A percentile compares a stretch with the other conserved stretches of the same genome.
phyloP scores from a whole-genome alignment of 2,113 vertebrate species.

The Diglossa brunneiventris region DNA sequence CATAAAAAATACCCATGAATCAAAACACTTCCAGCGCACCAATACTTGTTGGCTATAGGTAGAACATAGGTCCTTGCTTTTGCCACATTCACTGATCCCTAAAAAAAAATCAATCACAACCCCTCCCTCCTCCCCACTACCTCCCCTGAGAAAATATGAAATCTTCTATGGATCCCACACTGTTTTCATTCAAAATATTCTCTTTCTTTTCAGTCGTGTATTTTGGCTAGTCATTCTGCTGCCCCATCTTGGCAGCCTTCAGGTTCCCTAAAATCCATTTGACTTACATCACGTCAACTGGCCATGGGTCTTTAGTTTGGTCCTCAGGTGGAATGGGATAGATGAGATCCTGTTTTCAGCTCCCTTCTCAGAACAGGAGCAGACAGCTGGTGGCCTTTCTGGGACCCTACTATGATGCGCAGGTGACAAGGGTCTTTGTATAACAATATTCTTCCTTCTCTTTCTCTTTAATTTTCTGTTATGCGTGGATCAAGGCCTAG shows the following conservation, averaged over 20 bases:
- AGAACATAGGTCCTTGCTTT: not conserved
- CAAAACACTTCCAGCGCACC: not conserved
- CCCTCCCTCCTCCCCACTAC: too few relatives aligned
- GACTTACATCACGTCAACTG: not conserved
- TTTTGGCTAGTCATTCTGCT: not conserved
- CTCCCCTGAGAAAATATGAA: not conserved
- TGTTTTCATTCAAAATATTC: not conserved
- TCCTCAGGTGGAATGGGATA: not conserved
- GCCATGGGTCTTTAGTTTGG: accelerated
- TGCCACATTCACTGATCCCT: not conserved
- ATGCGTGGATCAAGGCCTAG: not conserved
- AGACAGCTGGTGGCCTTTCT: not conserved
- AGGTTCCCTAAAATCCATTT: not conserved
- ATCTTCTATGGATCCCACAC: not conserved
- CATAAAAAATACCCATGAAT: not conserved
- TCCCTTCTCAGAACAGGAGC: not conserved
- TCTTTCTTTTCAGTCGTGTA: not conserved
- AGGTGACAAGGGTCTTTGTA: not conserved
- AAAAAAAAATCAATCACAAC: not conserved
- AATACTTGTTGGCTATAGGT: not conserved
- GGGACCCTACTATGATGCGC: accelerated
- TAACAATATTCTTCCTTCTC: not conserved
- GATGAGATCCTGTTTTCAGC: not conserved
- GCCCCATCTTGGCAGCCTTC: not conserved
- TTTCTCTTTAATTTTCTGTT: not conserved